These are phyloP conservation scores for Zaprionus vittiger DNA, from an alignment of 1,140 invertebrate genomes.

Conservation along the genomic window DNA sequence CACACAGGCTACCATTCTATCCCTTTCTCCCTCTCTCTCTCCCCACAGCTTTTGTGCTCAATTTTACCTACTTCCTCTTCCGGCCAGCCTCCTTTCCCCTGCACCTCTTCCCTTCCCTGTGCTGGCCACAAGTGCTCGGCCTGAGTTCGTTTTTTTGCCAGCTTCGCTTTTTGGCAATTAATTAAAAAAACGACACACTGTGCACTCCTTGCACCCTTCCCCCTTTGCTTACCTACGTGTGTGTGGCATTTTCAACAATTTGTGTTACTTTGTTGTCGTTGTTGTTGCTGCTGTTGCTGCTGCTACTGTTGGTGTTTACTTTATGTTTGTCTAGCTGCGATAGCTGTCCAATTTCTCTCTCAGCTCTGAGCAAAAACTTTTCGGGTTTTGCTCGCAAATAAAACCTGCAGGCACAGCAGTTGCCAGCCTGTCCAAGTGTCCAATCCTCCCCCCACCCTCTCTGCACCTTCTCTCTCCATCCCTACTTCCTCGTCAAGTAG, in stretches of 20 bases:
- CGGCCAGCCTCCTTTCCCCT: slow-evolving; percentile 21
- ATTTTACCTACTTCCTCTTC: slow-evolving; percentile 77
- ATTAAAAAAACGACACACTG: slow-evolving; percentile 72
- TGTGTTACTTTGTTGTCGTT: slow-evolving; percentile 64
- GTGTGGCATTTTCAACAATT: slow-evolving; percentile 74
- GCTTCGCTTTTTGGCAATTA: slow-evolving; percentile 76
- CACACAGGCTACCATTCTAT: neutral
- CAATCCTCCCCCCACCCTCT: neutral
- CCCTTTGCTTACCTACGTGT: slow-evolving; percentile 39
- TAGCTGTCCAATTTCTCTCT: slow-evolving; percentile 64
- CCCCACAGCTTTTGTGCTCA: slow-evolving; percentile 58
- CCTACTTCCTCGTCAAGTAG: slow-evolving; percentile 22
- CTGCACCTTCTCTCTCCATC: slow-evolving; percentile 20
- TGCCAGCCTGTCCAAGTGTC: neutral
- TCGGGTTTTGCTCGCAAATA: slow-evolving; percentile 57
- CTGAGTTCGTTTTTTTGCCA: slow-evolving; percentile 57
- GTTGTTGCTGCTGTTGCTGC: slow-evolving; percentile 22
- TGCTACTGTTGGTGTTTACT: slow-evolving; percentile 54
- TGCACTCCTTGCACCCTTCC: neutral
- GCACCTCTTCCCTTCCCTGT: slow-evolving; percentile 2
- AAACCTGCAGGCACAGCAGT: slow-evolving; percentile 75
- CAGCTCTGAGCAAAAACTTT: slow-evolving; percentile 58
- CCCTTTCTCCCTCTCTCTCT: slow-evolving; percentile 30
- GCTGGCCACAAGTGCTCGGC: slow-evolving; percentile 69
- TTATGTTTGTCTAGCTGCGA: slow-evolving; percentile 65